Conservation (phyloP, 1,140 invertebrate species). For the Lucilia sericata region DNA sequence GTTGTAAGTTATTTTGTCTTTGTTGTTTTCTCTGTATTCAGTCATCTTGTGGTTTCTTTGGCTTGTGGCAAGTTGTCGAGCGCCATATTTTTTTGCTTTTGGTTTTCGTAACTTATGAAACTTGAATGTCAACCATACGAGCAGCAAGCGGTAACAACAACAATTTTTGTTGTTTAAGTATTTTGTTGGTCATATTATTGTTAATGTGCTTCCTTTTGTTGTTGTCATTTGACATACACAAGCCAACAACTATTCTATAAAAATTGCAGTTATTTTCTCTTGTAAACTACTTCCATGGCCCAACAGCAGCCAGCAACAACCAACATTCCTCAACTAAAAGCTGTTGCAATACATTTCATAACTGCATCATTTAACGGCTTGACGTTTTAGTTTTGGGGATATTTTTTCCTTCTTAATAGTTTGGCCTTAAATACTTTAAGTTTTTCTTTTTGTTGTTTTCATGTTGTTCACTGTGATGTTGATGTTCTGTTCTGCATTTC, state of each 20-base stretch:
- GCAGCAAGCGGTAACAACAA: neutral
- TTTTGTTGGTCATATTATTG: neutral
- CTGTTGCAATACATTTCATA: neutral
- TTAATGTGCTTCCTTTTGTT: conserved; percentile 20
- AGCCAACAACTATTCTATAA: neutral
- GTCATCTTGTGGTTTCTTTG: conserved; percentile 6
- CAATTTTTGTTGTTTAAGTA: neutral
- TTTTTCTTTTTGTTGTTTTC: neutral
- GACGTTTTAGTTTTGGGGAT: neutral
- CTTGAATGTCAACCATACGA: conserved; percentile 10
- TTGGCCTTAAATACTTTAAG: neutral
- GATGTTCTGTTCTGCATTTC: neutral
- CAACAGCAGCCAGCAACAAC: no score
- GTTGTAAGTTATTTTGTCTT: no score
- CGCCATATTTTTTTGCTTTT: neutral
- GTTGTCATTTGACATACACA: neutral
- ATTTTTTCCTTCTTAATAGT: neutral
- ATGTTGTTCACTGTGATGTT: neutral
- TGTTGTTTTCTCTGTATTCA: neutral
- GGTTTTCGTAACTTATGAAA: neutral
- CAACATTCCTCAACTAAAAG: neutral
- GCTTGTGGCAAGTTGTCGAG: neutral
- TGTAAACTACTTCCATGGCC: neutral
- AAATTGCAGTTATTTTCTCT: conserved; percentile 16
- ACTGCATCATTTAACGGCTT: conserved; percentile 17